Conservation (phyloP, 2,797 vertebrate species). For the Lutjanus campechanus region DNA sequence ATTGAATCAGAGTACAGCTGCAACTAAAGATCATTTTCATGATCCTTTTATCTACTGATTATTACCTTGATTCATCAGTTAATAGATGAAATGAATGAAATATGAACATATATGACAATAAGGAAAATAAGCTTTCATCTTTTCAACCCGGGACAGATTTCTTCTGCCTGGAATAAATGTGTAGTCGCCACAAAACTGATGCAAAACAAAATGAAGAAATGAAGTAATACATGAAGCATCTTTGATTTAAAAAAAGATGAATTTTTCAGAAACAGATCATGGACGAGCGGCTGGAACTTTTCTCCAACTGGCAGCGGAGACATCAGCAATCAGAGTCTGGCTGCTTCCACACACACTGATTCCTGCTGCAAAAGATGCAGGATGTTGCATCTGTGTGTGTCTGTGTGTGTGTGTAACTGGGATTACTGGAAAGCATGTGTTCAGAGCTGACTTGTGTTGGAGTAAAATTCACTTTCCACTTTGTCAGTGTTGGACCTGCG, state of each 20-base stretch:
- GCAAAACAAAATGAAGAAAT: not conserved
- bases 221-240: not conserved
- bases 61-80: too few species aligned
- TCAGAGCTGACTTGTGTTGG: constrained; percentile 9
- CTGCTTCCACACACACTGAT: not conserved
- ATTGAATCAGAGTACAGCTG: too few species aligned
- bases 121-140: not conserved
- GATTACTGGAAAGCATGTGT: not conserved
- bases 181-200: not conserved
- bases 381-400: constrained; percentile 6
- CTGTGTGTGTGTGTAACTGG: not conserved
- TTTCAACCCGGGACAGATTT: too few species aligned
- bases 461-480: constrained; percentile 40
- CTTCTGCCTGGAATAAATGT: not conserved
- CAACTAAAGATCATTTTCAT: too few species aligned
- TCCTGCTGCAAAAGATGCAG: constrained; percentile 1
- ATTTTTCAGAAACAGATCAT: not conserved
- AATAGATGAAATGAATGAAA: not conserved
- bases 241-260: not conserved
- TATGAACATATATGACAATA: not conserved
- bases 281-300: not conserved
- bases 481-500: constrained; percentile 23
- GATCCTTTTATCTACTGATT: not conserved
- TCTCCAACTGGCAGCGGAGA: not conserved
- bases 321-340: constrained; percentile 8